Evolutionary conservation across 2,797 vertebrate species (phyloP).

Genomic region (Serranus cabrilla): DNA sequence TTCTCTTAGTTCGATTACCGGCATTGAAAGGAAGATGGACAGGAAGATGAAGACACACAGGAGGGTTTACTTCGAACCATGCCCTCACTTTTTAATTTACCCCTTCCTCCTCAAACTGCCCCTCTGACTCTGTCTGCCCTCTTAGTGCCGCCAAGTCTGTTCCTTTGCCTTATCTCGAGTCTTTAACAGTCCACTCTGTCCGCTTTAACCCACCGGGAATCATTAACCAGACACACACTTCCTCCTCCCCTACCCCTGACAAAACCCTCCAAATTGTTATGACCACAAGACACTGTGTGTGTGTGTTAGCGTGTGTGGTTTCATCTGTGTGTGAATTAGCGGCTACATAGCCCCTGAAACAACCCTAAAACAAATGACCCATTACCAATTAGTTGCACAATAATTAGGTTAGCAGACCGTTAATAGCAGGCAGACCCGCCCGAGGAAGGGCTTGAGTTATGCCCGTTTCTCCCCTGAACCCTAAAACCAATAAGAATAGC

Average conservation of each 20-base stretch:
- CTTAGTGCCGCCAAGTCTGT: slow-evolving; percentile 70
- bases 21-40: not conserved
- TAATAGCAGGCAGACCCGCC: slow-evolving; percentile 53
- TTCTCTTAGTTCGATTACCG: slow-evolving; percentile 1
- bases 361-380: slow-evolving; percentile 72
- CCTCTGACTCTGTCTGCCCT: slow-evolving; percentile 18
- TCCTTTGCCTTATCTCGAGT: slow-evolving; percentile 69
- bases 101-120: slow-evolving; percentile 25
- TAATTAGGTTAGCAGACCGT: slow-evolving; percentile 70
- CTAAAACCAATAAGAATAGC: slow-evolving; percentile 13
- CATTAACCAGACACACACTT: slow-evolving; percentile 75
- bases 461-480: slow-evolving; percentile 8
- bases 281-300: slow-evolving; percentile 46
- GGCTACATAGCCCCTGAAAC: slow-evolving; percentile 46
- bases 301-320: slow-evolving; percentile 45
- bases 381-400: slow-evolving; percentile 61
- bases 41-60: slow-evolving; percentile 9
- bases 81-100: not conserved
- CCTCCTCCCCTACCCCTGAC: slow-evolving; percentile 56
- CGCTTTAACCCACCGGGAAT: slow-evolving; percentile 70
- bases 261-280: slow-evolving; percentile 59
- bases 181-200: slow-evolving; percentile 66
- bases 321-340: slow-evolving; percentile 39
- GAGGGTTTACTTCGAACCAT: not conserved
- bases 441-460: slow-evolving; percentile 42